Percentiles rank a stretch among this genome's conserved stretches.
Evolutionary conservation across 2,113 vertebrate species (phyloP).

Genomic region (Toxostoma redivivum): DNA sequence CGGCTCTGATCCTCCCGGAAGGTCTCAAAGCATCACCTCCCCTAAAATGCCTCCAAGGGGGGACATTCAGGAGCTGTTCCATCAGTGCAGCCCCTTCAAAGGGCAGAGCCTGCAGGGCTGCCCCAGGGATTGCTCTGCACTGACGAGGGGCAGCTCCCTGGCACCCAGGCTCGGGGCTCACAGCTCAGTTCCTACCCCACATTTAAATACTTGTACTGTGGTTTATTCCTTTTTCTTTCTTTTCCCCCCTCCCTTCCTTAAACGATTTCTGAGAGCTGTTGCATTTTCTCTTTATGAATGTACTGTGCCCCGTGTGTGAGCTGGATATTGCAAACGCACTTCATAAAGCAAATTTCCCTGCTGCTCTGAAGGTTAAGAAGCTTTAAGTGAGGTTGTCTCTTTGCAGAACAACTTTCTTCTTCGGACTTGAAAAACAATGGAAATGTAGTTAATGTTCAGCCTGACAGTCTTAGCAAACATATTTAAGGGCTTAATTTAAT

Average conservation of each 20-base stretch:
- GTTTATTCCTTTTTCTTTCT: fast-evolving
- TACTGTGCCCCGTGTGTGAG: background rate
- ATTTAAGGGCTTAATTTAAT: conserved; percentile 48
- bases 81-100: background rate
- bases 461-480: conserved; percentile 35
- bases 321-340: background rate
- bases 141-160: background rate
- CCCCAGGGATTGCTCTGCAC: fast-evolving
- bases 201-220: fast-evolving
- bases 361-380: background rate
- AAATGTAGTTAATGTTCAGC: conserved; percentile 23
- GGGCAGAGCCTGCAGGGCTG: too few relatives aligned
- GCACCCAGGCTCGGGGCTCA: background rate
- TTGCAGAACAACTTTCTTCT: background rate
- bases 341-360: background rate
- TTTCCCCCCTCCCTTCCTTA: fast-evolving
- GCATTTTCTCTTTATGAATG: background rate
- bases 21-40: background rate
- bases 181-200: fast-evolving
- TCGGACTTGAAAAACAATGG: background rate
- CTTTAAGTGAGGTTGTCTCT: background rate
- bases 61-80: background rate
- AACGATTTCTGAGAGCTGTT: background rate
- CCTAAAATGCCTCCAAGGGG: fast-evolving
- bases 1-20: too few relatives aligned